These are phyloP conservation scores for Ariolimax columbianus DNA, from an alignment of 2,888 invertebrate genomes.

Conservation along the genomic window DNA sequence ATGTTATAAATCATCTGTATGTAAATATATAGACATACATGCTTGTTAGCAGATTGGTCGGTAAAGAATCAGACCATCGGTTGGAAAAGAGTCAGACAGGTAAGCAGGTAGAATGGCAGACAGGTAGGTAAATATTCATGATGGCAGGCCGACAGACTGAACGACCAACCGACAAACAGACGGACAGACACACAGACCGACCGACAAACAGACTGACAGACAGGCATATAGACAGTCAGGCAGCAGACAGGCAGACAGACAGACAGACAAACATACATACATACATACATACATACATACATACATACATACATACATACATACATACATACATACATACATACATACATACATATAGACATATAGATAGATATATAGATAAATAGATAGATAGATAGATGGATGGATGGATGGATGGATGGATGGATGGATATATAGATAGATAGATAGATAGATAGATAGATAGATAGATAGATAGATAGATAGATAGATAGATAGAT, in stretches of 20 bases:
- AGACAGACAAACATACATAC: neutral
- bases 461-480: neutral
- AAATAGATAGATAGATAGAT: neutral
- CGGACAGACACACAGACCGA: too few relatives aligned
- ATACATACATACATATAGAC: constrained; percentile 18
- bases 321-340: constrained; percentile 35
- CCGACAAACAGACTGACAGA: too few relatives aligned
- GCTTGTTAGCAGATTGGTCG: too few relatives aligned
- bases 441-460: neutral
- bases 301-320: constrained; percentile 28
- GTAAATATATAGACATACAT: too few relatives aligned
- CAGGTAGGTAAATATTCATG: too few relatives aligned
- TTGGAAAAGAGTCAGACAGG: too few relatives aligned
- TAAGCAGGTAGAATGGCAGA: too few relatives aligned
- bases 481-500: too few relatives aligned
- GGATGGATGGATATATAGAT: too few relatives aligned
- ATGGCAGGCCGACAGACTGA: too few relatives aligned
- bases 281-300: neutral
- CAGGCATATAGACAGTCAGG: neutral
- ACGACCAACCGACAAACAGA: too few relatives aligned
- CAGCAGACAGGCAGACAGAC: neutral
- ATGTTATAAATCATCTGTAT: neutral
- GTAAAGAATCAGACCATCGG: too few relatives aligned
- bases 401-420: neutral
- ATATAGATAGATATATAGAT: neutral